A percentile compares a stretch with the other conserved stretches of the same genome.
Evolutionary conservation across 2,888 invertebrate species (phyloP).

Genomic region (Chouioia cunea): DNA sequence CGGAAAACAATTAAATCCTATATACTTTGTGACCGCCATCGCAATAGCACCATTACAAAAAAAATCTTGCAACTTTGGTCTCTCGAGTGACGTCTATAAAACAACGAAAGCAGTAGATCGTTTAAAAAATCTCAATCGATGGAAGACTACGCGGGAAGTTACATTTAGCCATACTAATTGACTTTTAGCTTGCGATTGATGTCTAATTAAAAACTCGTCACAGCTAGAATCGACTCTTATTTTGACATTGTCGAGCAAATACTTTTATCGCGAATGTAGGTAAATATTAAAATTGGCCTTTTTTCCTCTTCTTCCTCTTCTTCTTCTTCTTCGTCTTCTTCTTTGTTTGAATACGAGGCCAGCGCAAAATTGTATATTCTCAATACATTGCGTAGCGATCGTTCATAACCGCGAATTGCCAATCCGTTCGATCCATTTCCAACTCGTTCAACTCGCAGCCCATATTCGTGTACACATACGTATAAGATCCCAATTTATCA

Average conservation of each 20-base stretch:
- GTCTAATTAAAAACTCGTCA: constrained; percentile 35
- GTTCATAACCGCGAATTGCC: constrained; percentile 40
- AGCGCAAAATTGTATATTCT: constrained; percentile 35
- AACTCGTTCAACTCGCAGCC: neutral
- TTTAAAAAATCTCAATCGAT: constrained; percentile 26
- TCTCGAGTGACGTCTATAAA: neutral
- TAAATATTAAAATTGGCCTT: constrained; percentile 45
- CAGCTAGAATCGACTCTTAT: constrained; percentile 2
- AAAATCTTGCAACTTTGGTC: neutral
- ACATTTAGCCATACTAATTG: constrained; percentile 24
- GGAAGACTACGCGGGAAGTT: constrained; percentile 44
- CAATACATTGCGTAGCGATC: constrained; percentile 27
- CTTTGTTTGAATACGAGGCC: constrained; percentile 31
- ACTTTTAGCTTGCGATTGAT: constrained; percentile 12
- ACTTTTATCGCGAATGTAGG: constrained; percentile 34
- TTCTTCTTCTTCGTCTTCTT: no score
- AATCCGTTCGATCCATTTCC: constrained; percentile 19
- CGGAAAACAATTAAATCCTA: constrained; percentile 1
- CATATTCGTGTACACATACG: constrained; percentile 29
- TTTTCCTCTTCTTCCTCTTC: neutral
- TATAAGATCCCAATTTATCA: constrained; percentile 28
- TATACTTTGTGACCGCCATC: neutral
- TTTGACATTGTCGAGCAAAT: constrained; percentile 19
- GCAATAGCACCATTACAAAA: constrained; percentile 4
- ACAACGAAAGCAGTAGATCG: neutral